Conservation (phyloP, 2,113 vertebrate species). For the Rousettus leschenaultii region DNA sequence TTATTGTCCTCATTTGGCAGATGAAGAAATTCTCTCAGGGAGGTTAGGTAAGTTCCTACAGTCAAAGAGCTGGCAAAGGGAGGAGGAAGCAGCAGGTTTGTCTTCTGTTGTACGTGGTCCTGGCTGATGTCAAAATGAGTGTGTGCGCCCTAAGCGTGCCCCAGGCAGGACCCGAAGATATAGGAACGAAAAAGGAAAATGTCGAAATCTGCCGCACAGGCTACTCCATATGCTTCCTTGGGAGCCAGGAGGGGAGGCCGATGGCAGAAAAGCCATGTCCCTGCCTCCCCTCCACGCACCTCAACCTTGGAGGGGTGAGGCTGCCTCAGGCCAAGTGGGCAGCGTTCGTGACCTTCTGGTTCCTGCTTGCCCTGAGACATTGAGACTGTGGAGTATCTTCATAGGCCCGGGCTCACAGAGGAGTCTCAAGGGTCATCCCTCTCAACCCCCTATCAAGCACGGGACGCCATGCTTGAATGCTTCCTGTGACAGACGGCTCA, state of each 20-base stretch:
- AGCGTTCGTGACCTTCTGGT: fast-evolving
- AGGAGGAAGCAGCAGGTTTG: background rate
- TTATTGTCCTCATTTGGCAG: background rate
- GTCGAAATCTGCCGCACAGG: fast-evolving
- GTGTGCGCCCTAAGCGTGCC: background rate
- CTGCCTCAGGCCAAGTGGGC: background rate
- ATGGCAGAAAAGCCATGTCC: background rate
- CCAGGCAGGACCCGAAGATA: fast-evolving
- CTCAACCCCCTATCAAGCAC: background rate
- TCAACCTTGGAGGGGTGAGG: background rate
- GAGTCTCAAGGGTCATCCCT: no score
- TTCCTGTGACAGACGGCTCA: background rate
- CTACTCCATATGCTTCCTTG: fast-evolving
- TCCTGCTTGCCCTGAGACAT: background rate
- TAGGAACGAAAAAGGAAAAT: background rate
- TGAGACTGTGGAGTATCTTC: background rate
- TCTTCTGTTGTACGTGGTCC: fast-evolving
- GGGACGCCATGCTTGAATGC: background rate
- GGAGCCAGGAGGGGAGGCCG: background rate
- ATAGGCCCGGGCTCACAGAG: background rate
- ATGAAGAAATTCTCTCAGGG: background rate
- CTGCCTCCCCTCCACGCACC: fast-evolving
- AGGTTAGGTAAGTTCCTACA: background rate
- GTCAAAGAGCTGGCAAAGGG: background rate
- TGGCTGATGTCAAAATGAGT: fast-evolving